These are phyloP conservation scores for Dioctria linearis DNA, from an alignment of 2,888 invertebrate species.

Conservation along the genomic window DNA sequence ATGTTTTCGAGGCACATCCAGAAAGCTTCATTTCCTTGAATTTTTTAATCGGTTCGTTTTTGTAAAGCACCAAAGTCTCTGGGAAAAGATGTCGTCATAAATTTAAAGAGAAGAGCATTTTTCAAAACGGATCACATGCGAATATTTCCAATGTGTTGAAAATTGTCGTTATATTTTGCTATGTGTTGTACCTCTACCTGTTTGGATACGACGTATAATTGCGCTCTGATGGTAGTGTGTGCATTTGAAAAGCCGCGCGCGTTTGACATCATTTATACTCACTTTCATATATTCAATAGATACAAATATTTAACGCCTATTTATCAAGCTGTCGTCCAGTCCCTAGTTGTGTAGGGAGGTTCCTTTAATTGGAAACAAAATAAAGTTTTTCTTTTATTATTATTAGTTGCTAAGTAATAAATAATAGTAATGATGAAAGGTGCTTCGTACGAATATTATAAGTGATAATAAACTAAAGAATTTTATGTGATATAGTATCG, in stretches of 20 bases:
- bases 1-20: neutral
- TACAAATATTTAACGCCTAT: slow-evolving; percentile 11
- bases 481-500: neutral
- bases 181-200: neutral
- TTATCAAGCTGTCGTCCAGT: neutral
- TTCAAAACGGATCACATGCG: slow-evolving; percentile 40
- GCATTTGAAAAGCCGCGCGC: slow-evolving; percentile 50
- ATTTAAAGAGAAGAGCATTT: slow-evolving; percentile 18
- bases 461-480: neutral
- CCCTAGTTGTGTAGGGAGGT: neutral
- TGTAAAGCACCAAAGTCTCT: neutral
- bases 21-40: slow-evolving; percentile 19
- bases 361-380: slow-evolving; percentile 29
- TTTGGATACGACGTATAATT: neutral
- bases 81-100: slow-evolving; percentile 31
- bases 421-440: neutral
- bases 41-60: neutral
- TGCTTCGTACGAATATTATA: slow-evolving; percentile 1
- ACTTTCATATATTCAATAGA: slow-evolving; percentile 19
- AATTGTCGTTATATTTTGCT: neutral
- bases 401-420: too few relatives aligned
- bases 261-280: slow-evolving; percentile 50
- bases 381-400: slow-evolving; percentile 30
- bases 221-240: slow-evolving; percentile 3
- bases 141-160: slow-evolving; percentile 45